A percentile compares a stretch with the other conserved stretches of the same genome.
These are phyloP conservation scores for Peromyscus polionotus DNA, from an alignment of 2,113 vertebrate species.

Conservation along the genomic window DNA sequence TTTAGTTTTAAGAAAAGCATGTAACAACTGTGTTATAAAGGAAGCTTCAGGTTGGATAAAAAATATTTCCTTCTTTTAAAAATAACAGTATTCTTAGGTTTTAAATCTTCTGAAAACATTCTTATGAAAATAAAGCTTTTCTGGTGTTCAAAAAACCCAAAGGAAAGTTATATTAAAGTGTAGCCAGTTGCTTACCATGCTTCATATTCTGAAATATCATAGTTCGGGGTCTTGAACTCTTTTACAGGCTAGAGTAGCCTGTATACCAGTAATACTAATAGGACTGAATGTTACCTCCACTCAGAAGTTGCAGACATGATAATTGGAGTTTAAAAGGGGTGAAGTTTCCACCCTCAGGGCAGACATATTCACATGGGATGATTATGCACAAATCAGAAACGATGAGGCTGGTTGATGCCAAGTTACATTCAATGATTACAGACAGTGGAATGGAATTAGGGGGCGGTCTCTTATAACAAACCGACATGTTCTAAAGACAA, in stretches of 20 bases:
- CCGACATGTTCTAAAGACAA: not conserved
- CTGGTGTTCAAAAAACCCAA: not conserved
- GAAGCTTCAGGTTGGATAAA: not conserved
- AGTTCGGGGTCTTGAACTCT: not conserved
- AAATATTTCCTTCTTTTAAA: not conserved
- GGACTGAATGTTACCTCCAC: not conserved
- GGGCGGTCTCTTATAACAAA: not conserved
- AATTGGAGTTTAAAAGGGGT: not conserved
- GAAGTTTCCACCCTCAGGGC: not conserved
- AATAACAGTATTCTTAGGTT: not conserved
- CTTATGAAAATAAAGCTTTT: slow-evolving; percentile 7
- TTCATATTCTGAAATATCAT: not conserved
- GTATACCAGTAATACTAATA: not conserved
- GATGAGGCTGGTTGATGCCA: not conserved
- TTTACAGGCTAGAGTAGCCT: not conserved
- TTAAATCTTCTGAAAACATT: not conserved
- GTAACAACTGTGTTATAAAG: not conserved
- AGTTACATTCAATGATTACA: not conserved
- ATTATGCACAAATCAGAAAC: not conserved
- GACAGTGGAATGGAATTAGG: not conserved
- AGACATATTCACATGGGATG: not conserved
- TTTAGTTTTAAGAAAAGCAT: not conserved
- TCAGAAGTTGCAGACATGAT: not conserved
- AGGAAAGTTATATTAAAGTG: not conserved
- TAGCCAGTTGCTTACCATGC: not conserved